Conservation (phyloP, 2,888 invertebrate genomes). For the Leptopterna dolabrata region DNA sequence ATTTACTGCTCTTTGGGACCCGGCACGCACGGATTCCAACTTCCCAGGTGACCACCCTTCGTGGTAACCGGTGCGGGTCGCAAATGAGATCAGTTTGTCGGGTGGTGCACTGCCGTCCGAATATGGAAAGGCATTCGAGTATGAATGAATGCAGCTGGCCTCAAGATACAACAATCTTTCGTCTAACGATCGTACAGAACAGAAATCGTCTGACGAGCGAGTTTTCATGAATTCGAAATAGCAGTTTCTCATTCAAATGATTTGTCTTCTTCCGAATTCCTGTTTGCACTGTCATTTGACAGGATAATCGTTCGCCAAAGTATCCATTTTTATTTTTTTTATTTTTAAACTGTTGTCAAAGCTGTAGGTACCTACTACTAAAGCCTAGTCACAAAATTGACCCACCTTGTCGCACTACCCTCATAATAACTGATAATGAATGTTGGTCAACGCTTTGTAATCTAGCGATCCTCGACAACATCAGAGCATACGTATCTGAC, state of each 20-base stretch:
- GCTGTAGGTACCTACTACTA: no score
- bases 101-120: neutral
- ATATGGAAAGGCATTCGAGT: neutral
- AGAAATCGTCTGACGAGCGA: neutral
- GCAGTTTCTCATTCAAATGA: neutral
- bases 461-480: no score
- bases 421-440: no score
- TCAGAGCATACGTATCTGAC: no score
- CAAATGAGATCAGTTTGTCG: neutral
- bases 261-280: no score
- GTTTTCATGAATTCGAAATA: neutral
- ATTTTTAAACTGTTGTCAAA: no score
- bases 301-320: no score
- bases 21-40: neutral
- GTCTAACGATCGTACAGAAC: neutral
- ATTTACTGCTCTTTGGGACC: neutral
- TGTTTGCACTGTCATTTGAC: no score
- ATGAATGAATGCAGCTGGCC: conserved; percentile 3
- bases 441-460: no score
- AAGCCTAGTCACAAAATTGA: no score
- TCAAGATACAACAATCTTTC: conserved; percentile 9
- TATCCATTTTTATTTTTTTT: no score
- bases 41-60: neutral
- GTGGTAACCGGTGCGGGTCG: neutral
- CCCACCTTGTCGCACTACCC: no score